phyloP scores from a whole-genome alignment of 2,113 vertebrate genomes.

The Trogon melanurus region DNA sequence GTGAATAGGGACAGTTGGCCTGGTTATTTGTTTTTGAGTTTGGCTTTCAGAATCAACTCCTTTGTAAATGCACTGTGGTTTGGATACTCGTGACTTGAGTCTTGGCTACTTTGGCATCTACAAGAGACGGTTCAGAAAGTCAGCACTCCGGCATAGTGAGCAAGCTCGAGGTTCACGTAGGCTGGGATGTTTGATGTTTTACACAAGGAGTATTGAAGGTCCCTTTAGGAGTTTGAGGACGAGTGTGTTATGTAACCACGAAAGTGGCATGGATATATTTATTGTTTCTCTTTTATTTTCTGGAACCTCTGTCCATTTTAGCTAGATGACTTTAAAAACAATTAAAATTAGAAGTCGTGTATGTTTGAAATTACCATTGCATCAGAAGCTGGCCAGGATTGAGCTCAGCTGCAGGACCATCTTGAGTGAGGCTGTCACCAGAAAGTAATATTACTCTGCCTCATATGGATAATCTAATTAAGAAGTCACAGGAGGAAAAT shows the following conservation, averaged over 20 bases:
- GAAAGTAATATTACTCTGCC: background rate
- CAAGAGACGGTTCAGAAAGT: background rate
- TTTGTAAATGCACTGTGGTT: background rate
- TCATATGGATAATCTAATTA: background rate
- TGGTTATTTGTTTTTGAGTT: background rate
- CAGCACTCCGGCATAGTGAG: background rate
- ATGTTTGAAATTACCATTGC: background rate
- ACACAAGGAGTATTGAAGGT: background rate
- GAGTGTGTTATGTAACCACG: background rate
- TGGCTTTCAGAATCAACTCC: background rate
- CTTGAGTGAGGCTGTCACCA: constrained; percentile 4
- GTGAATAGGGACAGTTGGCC: background rate
- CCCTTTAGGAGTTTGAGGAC: background rate
- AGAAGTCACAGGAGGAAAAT: background rate
- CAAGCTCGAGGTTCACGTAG: background rate
- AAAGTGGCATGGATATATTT: background rate
- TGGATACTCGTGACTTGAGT: background rate
- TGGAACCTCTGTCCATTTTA: background rate
- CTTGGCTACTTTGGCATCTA: background rate
- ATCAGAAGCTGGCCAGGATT: background rate
- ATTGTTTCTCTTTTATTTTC: background rate
- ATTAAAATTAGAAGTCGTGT: background rate
- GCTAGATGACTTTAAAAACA: background rate
- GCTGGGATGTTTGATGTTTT: background rate
- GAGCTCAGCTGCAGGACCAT: background rate